These are phyloP conservation scores for Torymus texanus DNA, from an alignment of 2,888 invertebrate species.

Conservation along the genomic window DNA sequence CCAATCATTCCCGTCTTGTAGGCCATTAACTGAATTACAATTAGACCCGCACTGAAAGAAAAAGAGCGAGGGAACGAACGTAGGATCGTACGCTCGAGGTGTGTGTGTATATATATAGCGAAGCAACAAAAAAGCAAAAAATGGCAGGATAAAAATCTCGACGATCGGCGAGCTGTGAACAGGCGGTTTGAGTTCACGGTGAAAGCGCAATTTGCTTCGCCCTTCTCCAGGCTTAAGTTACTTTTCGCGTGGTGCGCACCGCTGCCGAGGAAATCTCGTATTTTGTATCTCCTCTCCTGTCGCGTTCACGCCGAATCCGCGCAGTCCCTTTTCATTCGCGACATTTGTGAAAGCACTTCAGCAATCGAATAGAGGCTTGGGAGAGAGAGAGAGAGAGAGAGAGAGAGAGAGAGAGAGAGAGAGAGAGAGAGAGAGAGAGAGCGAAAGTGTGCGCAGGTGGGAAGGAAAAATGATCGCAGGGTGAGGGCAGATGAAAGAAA, in stretches of 20 bases:
- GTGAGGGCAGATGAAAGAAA: not conserved
- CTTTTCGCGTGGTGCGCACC: conserved; percentile 24
- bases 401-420: not conserved
- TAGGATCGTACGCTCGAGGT: not conserved
- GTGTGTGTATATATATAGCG: not conserved
- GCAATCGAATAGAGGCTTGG: conserved; percentile 28
- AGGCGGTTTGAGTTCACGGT: not conserved
- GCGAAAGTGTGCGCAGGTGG: not conserved
- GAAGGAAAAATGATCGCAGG: not conserved
- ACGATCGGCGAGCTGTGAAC: not conserved
- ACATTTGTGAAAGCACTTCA: conserved; percentile 26
- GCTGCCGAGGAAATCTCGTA: conserved; percentile 16
- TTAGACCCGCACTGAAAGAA: not conserved
- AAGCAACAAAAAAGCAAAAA: conserved; percentile 1
- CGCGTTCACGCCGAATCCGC: not conserved
- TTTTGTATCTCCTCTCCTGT: not conserved
- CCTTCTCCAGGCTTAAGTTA: conserved; percentile 32
- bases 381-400: not conserved
- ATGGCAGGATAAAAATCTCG: conserved; percentile 34
- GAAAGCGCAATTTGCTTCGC: conserved; percentile 34
- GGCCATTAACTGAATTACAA: conserved; percentile 37
- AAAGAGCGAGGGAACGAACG: not conserved
- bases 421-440: not conserved
- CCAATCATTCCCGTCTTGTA: conserved; percentile 15
- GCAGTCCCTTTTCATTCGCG: conserved; percentile 20